Base-by-base conservation (phyloP, 2,888 invertebrate species). In the Eupithecia abbreviata region DNA sequence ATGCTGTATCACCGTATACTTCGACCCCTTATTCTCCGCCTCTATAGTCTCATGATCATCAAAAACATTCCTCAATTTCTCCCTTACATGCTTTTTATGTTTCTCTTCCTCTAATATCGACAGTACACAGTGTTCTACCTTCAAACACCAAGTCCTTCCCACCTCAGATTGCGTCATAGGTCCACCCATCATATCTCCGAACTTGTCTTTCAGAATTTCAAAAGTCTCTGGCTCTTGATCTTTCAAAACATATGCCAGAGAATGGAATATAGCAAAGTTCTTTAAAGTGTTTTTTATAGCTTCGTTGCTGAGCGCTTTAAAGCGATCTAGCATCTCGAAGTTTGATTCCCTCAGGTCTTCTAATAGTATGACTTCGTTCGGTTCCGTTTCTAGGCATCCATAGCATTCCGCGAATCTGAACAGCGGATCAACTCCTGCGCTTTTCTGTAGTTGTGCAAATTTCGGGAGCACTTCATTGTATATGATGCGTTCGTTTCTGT, bases 231-330 rank as follows among this genome's bases (percentile, higher is more conserved):
- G 87, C n/a, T 91, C 86, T 51, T 83, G 83, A 12, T 83, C 66
- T 76, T 85, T 91, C 3, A 90, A 66, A 0, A 83, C 88, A 72
- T 82, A 91, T 2, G 91, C 91, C 10, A 91, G 76, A 2, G 91
- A 86, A 82, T 92, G 91, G 3, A 84, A 84, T 5, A 81, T 83
- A 3, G 89, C 90, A 43, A 91, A 80, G 76, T 85, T 87, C 77
- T 85, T 88, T 0, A 92, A 76, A 0, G 86, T 84, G 15, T 85
- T 73, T 79, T 81, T 86, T 0, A 91, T 81, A 49, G 80, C 81
- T 0, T 89, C 86, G 49, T 87, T 74, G 0, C 84, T 78, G 0
- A 91, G 78, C 0, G 88, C 74, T 12, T 84, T 73, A 18, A 86
- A 85, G 80, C 88, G 85, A 70, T 90, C 86, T 0, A 89, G 66